Evolutionary conservation across 1,140 invertebrate species (phyloP).

Genomic region (Danaus melanippus): DNA sequence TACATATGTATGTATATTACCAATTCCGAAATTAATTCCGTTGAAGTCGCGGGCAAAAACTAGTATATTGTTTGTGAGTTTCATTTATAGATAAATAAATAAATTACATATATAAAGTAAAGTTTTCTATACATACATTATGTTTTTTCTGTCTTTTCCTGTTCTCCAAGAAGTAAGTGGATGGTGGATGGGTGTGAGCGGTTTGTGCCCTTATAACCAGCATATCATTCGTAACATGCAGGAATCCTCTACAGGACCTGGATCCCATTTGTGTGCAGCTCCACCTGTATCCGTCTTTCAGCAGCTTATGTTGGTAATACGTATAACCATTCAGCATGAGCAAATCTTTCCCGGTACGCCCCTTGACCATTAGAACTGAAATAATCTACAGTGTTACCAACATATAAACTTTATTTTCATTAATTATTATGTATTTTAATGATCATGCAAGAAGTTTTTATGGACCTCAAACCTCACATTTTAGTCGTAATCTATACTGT

Average conservation of each 20-base stretch:
- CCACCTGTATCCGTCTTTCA: slow-evolving; percentile 55
- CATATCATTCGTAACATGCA: slow-evolving; percentile 57
- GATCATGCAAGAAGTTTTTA: too few relatives aligned
- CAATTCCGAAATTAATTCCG: too few relatives aligned
- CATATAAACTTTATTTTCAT: too few relatives aligned
- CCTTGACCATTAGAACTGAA: slow-evolving; percentile 60
- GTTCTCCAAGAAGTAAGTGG: slow-evolving; percentile 39
- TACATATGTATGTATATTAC: too few relatives aligned
- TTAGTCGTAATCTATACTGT: too few relatives aligned
- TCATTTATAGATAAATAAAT: too few relatives aligned
- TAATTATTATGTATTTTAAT: too few relatives aligned
- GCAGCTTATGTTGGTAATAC: slow-evolving; percentile 57
- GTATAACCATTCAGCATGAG: slow-evolving; percentile 60
- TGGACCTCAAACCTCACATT: too few relatives aligned
- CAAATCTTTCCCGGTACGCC: slow-evolving; percentile 52
- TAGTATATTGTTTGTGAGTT: too few relatives aligned
- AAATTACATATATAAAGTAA: too few relatives aligned
- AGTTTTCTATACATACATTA: slow-evolving; percentile 25
- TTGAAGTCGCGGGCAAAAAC: too few relatives aligned
- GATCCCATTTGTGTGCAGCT: slow-evolving; percentile 66
- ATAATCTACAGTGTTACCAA: slow-evolving; percentile 24
- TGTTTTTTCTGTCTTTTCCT: slow-evolving; percentile 28
- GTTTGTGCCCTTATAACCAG: slow-evolving; percentile 50
- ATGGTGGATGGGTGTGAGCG: slow-evolving; percentile 57
- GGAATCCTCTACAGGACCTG: slow-evolving; percentile 55